These are phyloP conservation scores for Drosophila mayaguana DNA, from an alignment of 2,888 invertebrate species.

Conservation along the genomic window DNA sequence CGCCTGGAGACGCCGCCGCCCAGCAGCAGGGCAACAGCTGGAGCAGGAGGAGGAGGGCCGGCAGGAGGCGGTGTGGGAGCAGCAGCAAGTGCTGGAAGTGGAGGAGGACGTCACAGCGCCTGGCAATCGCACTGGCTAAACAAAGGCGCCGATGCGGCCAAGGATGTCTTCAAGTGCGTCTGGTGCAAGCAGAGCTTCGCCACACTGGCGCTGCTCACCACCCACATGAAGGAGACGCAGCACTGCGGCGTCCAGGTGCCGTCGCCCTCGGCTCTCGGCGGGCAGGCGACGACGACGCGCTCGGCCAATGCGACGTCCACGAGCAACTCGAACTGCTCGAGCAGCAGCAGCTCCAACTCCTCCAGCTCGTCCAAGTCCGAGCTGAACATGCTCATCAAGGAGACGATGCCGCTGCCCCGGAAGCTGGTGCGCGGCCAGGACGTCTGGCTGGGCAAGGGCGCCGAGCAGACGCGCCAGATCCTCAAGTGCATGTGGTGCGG, in stretches of 20 bases:
- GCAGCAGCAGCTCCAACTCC: constrained; percentile 84
- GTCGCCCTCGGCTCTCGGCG: constrained; percentile 73
- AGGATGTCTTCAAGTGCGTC: constrained; percentile 98
- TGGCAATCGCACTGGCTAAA: constrained; percentile 99
- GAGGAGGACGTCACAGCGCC: constrained; percentile 91
- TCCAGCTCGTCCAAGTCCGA: constrained; percentile 90
- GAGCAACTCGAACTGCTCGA: constrained; percentile 83
- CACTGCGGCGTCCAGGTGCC: constrained; percentile 96
- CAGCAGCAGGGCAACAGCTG: constrained; percentile 82
- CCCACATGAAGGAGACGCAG: constrained; percentile 99
- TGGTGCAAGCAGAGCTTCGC: constrained; percentile 99
- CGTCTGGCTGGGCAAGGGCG: constrained; percentile 98
- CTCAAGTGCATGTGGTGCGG: constrained; percentile 99
- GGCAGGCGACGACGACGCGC: constrained; percentile 3
- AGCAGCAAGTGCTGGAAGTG: neutral
- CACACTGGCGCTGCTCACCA: constrained; percentile 96
- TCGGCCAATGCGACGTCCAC: constrained; percentile 73
- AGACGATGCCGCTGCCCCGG: constrained; percentile 97
- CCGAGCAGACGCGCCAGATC: constrained; percentile 98
- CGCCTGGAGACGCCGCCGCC: constrained; percentile 88
- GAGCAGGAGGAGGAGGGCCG: constrained; percentile 86
- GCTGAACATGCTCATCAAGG: constrained; percentile 94
- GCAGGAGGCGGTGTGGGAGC: constrained; percentile 83
- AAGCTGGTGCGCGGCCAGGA: constrained; percentile 98
- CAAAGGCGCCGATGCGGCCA: constrained; percentile 97